A percentile compares a stretch with the other conserved stretches of the same genome.
Evolutionary conservation across 2,888 invertebrate genomes (phyloP).

Genomic region (Cabera pusaria): DNA sequence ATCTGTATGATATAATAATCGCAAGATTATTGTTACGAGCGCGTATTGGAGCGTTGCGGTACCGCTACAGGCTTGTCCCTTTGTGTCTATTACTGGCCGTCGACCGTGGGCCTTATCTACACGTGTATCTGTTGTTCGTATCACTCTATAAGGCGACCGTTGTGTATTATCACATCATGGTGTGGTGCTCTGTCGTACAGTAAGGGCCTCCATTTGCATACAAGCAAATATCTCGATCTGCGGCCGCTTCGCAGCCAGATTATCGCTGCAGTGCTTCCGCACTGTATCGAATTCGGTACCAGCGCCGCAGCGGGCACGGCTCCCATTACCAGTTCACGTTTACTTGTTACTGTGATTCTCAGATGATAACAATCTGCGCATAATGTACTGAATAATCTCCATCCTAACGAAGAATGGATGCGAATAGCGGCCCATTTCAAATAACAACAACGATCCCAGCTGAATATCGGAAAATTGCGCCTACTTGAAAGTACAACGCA

Average conservation of each 20-base stretch:
- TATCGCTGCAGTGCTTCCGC: conserved; percentile 59
- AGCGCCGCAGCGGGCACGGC: no score
- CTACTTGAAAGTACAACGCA: conserved; percentile 24
- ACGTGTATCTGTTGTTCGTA: conserved; percentile 73
- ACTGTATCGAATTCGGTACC: conserved; percentile 74
- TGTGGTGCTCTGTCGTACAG: conserved; percentile 68
- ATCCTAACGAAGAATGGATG: conserved; percentile 27
- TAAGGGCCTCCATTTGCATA: conserved; percentile 77
- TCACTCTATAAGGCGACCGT: conserved; percentile 72
- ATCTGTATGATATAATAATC: conserved; percentile 44
- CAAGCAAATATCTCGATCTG: conserved; percentile 78
- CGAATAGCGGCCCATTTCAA: conserved; percentile 23
- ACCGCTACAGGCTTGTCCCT: conserved; percentile 60
- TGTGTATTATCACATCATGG: conserved; percentile 78
- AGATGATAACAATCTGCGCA: conserved; percentile 68
- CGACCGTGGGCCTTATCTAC: conserved; percentile 69
- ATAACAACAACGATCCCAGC: not conserved
- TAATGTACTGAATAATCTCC: conserved; percentile 31
- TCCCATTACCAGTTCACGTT: conserved; percentile 68
- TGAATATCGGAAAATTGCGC: conserved; percentile 19
- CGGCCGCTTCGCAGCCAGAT: conserved; percentile 63
- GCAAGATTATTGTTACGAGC: conserved; percentile 44
- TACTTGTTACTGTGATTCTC: conserved; percentile 76
- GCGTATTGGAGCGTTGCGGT: conserved; percentile 38
- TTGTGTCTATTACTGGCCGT: conserved; percentile 72